These are phyloP conservation scores for Phalloptychus januarius DNA, from an alignment of 2,797 vertebrate species.

Conservation along the genomic window DNA sequence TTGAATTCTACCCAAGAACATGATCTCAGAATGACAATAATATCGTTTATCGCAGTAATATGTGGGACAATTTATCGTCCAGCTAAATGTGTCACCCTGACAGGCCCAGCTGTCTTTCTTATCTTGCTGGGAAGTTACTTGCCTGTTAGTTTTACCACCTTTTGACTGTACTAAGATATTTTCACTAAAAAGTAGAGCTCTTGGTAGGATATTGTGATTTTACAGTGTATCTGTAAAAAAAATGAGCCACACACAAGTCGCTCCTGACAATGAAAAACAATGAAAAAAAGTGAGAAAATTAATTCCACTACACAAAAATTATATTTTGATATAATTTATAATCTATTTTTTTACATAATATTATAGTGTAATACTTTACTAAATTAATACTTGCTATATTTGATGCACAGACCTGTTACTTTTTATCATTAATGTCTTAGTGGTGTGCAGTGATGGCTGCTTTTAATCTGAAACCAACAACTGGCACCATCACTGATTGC, in stretches of 20 bases:
- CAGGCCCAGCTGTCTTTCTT: background rate
- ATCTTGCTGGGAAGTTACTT: no score
- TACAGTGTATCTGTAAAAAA: no score
- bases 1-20: background rate
- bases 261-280: no score
- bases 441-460: background rate
- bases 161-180: no score
- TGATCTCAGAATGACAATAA: background rate
- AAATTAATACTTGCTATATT: background rate
- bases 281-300: no score
- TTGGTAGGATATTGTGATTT: no score
- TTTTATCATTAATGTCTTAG: background rate
- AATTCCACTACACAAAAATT: background rate
- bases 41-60: no score
- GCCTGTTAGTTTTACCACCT: no score
- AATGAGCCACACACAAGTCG: no score
- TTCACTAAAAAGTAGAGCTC: no score
- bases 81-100: no score
- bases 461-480: constrained; percentile 4
- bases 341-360: background rate
- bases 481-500: constrained; percentile 3
- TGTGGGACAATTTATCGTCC: no score
- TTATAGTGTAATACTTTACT: background rate
- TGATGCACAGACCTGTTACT: background rate
- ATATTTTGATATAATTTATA: background rate